Evolutionary conservation across 2,888 invertebrate species (phyloP), one percentile per base, ranked within the genome.

Genomic region (Nomada goodeniana): DNA sequence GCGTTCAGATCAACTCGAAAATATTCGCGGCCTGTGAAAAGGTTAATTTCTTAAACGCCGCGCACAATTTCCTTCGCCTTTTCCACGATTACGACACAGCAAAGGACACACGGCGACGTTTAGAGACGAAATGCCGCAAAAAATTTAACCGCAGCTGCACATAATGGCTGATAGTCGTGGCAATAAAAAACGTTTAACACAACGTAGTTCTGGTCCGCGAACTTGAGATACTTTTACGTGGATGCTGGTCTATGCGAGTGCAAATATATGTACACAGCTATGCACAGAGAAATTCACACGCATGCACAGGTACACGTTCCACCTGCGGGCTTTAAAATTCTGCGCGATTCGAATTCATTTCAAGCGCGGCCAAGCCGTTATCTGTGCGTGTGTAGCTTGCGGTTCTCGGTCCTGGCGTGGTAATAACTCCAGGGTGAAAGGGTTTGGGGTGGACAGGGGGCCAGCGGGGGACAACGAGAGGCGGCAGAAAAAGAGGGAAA

Each of bases 271-370:
- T 44, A 57, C 20, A 10, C 53, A 20, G 36, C 36, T 53, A 57
- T 18, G 44, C 5, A 36, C 26, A n/a, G 7, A 18, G n/a, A 29
- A 53, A 20, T 44, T 42, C 18, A n/a, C 29, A 4, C 26, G 1
- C 26, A 52, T 20, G 59, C 26, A 36, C 36, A 53, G 55, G 26
- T 20, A 68, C 57, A 26, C 65, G 53, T 61, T 61, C 44, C 69
- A 84, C 76, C 84, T 70, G 83, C 72, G 72, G 76, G 77, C 80
- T 86, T 89, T 89, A 78, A 87, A 88, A 89, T 89, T 87, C 85
- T 86, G 77, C 70, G 82, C 88, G 86, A 88, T 88, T 89, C 89
- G 85, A 89, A 88, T 88, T 89, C 89, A 89, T 86, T 89, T 89
- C 80, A 83, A 73, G 81, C 82, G 79, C 83, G 78, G 83, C 87